Evolutionary conservation across 1,140 invertebrate species (phyloP).

Genomic region (Delia radicum): DNA sequence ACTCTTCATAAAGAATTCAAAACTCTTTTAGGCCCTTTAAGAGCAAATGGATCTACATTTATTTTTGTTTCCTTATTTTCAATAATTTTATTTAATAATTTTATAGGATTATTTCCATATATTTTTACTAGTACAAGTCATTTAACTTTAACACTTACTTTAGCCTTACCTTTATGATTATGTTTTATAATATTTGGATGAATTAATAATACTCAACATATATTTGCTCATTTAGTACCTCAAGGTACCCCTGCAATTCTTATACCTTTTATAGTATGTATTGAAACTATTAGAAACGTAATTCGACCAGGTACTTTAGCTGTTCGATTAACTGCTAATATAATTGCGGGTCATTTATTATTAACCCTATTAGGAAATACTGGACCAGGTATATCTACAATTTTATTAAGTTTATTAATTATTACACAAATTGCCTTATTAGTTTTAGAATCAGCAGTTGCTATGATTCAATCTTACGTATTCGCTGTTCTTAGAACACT

Average conservation of each 20-base stretch:
- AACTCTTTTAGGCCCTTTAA: constrained; percentile 34
- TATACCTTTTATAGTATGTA: constrained; percentile 62
- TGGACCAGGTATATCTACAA: constrained; percentile 40
- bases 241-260: too few species aligned
- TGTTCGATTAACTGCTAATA: constrained; percentile 67
- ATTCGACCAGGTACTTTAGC: constrained; percentile 67
- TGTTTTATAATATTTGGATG: constrained; percentile 63
- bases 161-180: constrained; percentile 64
- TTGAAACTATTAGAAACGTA: constrained; percentile 63
- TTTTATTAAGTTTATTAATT: constrained; percentile 54
- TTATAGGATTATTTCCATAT: constrained; percentile 66
- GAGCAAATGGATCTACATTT: neutral
- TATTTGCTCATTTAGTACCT: too few species aligned
- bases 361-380: too few species aligned
- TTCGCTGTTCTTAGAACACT: constrained; percentile 59
- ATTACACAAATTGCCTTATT: constrained; percentile 59
- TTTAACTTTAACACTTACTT: constrained; percentile 59
- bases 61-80: constrained; percentile 55
- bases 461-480: constrained; percentile 62
- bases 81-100: constrained; percentile 64
- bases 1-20: too few species aligned
- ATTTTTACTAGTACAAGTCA: constrained; percentile 67
- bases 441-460: constrained; percentile 58
- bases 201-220: too few species aligned
- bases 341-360: constrained; percentile 68